Percentiles rank a stretch among this genome's conserved stretches.
Conservation (phyloP, 2,888 invertebrate genomes). For the Tetragnatha montana region DNA sequence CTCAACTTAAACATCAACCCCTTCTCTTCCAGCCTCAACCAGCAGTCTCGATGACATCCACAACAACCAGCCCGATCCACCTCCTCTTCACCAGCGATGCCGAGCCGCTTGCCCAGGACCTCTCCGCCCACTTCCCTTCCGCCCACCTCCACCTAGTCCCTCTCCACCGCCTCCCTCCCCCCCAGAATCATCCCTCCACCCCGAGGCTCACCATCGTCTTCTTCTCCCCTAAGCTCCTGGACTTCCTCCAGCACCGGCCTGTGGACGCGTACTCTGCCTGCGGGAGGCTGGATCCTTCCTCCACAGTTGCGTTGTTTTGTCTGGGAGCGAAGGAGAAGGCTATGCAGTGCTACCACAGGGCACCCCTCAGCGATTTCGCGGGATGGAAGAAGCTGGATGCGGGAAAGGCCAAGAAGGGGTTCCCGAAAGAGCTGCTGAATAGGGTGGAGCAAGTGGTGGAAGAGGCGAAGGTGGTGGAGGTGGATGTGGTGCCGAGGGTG, state of each 20-base stretch:
- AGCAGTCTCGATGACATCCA: conserved; percentile 13
- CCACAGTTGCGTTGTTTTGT: conserved; percentile 42
- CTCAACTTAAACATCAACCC: too few species aligned
- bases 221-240: conserved; percentile 47
- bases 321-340: background rate
- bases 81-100: conserved; percentile 36
- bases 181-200: background rate
- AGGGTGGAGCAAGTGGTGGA: conserved; percentile 12
- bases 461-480: background rate
- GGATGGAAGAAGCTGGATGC: conserved; percentile 38
- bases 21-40: background rate
- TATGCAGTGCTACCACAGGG: conserved; percentile 48
- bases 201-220: conserved; percentile 37
- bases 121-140: conserved; percentile 10
- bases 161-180: background rate
- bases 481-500: conserved; percentile 21
- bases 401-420: background rate
- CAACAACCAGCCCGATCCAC: conserved; percentile 4
- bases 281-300: conserved; percentile 12
- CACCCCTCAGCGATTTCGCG: conserved; percentile 27
- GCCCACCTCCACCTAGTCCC: conserved; percentile 18
- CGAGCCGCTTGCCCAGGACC: conserved; percentile 18
- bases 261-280: conserved; percentile 37
- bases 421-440: conserved; percentile 19
- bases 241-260: conserved; percentile 31